phyloP scores from a whole-genome alignment of 2,888 invertebrate species.

The Caenorhabditis virilis region DNA sequence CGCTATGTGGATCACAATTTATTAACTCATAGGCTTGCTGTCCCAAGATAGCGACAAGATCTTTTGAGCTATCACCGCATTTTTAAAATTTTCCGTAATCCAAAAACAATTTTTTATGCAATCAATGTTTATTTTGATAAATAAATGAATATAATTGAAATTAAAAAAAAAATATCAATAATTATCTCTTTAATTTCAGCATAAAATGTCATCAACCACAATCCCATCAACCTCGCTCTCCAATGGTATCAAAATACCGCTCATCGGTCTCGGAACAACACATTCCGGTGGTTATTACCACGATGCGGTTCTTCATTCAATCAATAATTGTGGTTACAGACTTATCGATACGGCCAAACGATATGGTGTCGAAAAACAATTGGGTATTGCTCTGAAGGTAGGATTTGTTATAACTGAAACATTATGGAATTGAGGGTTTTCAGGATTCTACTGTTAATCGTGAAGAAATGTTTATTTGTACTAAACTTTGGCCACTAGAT shows the following conservation, averaged over 20 bases:
- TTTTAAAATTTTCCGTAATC: no score
- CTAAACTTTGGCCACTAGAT: constrained; percentile 70
- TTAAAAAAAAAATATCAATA: not conserved
- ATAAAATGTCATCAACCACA: not conserved
- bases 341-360: constrained; percentile 70
- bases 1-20: not conserved
- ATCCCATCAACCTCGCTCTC: constrained; percentile 26
- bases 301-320: constrained; percentile 69
- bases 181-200: not conserved
- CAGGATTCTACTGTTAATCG: constrained; percentile 50
- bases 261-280: constrained; percentile 67
- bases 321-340: constrained; percentile 68
- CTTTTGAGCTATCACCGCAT: no score
- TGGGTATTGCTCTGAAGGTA: constrained; percentile 59
- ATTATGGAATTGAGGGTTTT: not conserved
- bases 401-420: not conserved
- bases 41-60: not conserved
- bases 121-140: no score
- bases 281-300: constrained; percentile 70
- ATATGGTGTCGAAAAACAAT: constrained; percentile 69
- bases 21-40: not conserved
- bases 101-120: no score
- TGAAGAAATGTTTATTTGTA: constrained; percentile 68
- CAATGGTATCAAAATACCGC: constrained; percentile 43
- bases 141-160: not conserved